Base-by-base conservation (phyloP, 2,888 invertebrate species). In the Xylota sylvarum region DNA sequence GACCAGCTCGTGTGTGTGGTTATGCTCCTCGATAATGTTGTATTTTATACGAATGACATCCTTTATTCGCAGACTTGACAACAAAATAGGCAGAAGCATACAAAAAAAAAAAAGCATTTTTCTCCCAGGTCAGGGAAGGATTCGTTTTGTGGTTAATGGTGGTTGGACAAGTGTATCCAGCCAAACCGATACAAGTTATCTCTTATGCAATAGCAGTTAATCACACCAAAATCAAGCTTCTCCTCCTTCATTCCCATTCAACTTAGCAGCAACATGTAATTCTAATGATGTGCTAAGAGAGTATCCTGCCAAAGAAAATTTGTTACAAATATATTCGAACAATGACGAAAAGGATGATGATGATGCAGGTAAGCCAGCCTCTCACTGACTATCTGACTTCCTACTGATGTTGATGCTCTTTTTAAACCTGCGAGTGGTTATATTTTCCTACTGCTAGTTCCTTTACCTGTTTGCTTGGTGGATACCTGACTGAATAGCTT, bases 31-130 rank as follows among this genome's bases (percentile, higher is more conserved):
- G 70, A 85, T 85, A 81, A 81, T 81, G 70, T 56, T 60, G 76
- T 58, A 85, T 72, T 85, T 81, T 69, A 85, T 76, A 64, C 81
- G 85, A 85, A 81, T 85, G 85, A 85, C 70, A 81, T 85, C 81
- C 46, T 76, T 85, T 85, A 76, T 81, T 52, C 81, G 65, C 69
- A 56, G 70, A 69, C 74, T 76, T 80, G 80, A 74, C 81, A 85
- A 58, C 74, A 76, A 80, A 80, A 76, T 69, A 84, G 77, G 77
- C 81, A 73, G 48, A 19, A 73, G 17, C 43, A 62, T 19, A 27
- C 48, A 70, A 50, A 43, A 30, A 32, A 5, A 30, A n/a, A 30
- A 35, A 17, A 58, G 35, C n/a, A 50, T 55, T 5, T 40, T 58
- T 58, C 27, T 55, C 40, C 30, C 56, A 67, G 78, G 77, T 82